Base-by-base conservation (phyloP, 2,888 invertebrate species). In the Drosophila suboccidentalis region DNA sequence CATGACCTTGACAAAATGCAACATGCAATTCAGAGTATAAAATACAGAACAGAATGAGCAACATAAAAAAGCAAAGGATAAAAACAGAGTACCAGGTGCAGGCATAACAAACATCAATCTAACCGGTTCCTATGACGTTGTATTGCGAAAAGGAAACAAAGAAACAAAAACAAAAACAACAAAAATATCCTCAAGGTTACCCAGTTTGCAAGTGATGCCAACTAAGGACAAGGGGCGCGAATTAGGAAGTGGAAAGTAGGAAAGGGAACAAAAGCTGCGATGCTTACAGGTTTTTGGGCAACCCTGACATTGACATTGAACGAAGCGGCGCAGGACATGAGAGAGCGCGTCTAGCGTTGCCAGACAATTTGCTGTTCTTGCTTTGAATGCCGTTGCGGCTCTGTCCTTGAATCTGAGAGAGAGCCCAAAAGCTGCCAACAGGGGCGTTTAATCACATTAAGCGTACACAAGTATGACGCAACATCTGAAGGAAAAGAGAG, bases 51-150 rank as follows among this genome's bases (percentile, higher is more conserved):
- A 13, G 32, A 34, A 34, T 19, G 19, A 39, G 36, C 36, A 64
- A 5, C 22, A 54, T 19, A 4, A 44, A 34, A 49, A 39, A 19
- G 44, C 39, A 0, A 44, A 59, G 61, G 69, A 64, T 62, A 46
- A 43, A 47, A 58, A 17, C 19, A 19, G 6, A 39, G 3, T 32
- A 34, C 57, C 58, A 58, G 34, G 34, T 26, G 22, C 36, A 38
- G 17, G 36, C 41, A 49, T 62, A 57, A 54, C 53, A 67, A 82
- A 71, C 62, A 69, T 26, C 46, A 51, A 66, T 49, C 63, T 32
- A 83, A 86, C 82, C 87, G 82, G 82, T 83, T 86, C 55, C 32
- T 81, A 81, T 81, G 81, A 68, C 82, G 82, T 71, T 80, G 83
- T 65, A 66, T 15, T 19, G 55, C 54, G 17, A 19, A 60, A 62